Base-by-base conservation (phyloP, 2,113 vertebrate genomes). In the Salvelinus namaycush region DNA sequence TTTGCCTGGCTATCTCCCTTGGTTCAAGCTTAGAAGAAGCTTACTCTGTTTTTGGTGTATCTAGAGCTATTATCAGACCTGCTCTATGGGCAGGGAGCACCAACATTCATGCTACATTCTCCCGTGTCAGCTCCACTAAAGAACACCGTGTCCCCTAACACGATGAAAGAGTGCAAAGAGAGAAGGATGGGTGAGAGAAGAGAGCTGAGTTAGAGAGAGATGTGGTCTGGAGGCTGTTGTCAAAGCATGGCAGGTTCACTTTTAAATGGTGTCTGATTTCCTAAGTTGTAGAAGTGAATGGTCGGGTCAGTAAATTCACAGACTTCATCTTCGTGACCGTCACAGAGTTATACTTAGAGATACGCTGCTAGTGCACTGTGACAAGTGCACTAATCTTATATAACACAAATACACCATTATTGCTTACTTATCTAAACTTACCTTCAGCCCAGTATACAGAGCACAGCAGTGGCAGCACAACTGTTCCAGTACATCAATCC, bases 21-120 rank as follows among this genome's bases (percentile, higher is more conserved):
- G 75, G 80, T 78, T 85, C 81, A 83, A 85, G 81, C 64, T 89
- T 85, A 85, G 79, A 87, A 89, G 88, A 87, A 88, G 80, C 80
- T 68, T 54, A 77, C 80, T 77, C 76, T 79, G 82, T 86, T 86
- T 83, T 87, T 74, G 76, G 79, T 72, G 73, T 81, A 80, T 85
- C 80, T 84, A 87, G 73, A 80, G 83, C 86, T 90, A 89, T 89
- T 89, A 79, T 76, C 76, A 75, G 84, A 81, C 81, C 64, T 54
- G 74, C 77, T 26, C 60, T 80, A 68, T 73, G 82, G 68, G 79
- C 66, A 75, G 27, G 71, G 77, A 88, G 65, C 64, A 70, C 72
- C 73, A 72, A 65, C 39, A 11, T 81, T 82, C 69, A 84, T 75
- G 72, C 76, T 82, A 71, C 76, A 85, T 85, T 87, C 78, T 20